A percentile compares a stretch with the other conserved stretches of the same genome.
Evolutionary conservation across 2,797 vertebrate species (phyloP).

Genomic region (Neoniphon sammara): DNA sequence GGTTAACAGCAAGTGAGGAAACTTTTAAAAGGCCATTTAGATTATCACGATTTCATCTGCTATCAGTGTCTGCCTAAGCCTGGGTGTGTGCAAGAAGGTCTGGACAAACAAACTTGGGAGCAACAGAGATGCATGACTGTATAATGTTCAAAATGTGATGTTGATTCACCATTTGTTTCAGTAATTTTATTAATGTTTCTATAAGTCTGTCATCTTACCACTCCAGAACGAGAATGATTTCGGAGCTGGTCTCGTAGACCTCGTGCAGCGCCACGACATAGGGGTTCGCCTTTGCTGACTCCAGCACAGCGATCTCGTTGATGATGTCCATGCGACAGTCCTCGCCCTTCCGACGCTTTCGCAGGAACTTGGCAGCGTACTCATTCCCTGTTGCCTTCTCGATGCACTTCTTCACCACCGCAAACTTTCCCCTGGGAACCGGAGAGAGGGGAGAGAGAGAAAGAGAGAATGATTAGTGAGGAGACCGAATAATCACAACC

Average conservation of each 20-base stretch:
- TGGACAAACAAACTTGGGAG: slow-evolving; percentile 16
- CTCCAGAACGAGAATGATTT: slow-evolving; percentile 88
- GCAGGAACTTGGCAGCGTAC: slow-evolving; percentile 87
- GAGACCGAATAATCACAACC: slow-evolving; percentile 55
- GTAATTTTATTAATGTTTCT: not conserved
- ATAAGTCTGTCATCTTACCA: slow-evolving; percentile 78
- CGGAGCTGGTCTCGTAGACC: slow-evolving; percentile 85
- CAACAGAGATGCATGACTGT: not conserved
- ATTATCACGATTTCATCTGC: slow-evolving; percentile 14
- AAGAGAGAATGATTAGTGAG: slow-evolving; percentile 39
- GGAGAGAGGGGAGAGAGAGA: not conserved
- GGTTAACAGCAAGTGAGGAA: slow-evolving; percentile 11
- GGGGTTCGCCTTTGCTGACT: slow-evolving; percentile 84
- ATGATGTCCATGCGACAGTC: slow-evolving; percentile 87
- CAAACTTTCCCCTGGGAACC: slow-evolving; percentile 87
- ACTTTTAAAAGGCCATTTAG: slow-evolving; percentile 27
- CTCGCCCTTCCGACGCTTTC: slow-evolving; percentile 86
- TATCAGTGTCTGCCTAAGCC: not conserved
- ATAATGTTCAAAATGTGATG: not conserved
- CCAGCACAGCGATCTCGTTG: slow-evolving; percentile 87
- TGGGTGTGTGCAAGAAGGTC: not conserved
- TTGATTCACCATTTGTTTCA: not conserved
- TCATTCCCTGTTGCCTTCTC: slow-evolving; percentile 86
- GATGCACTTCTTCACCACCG: slow-evolving; percentile 88
- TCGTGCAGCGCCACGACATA: slow-evolving; percentile 86